Percentiles rank a stretch among this genome's conserved stretches.
These are phyloP conservation scores for Mesembrinibis cayennensis DNA, from an alignment of 2,113 vertebrate species.

Conservation along the genomic window DNA sequence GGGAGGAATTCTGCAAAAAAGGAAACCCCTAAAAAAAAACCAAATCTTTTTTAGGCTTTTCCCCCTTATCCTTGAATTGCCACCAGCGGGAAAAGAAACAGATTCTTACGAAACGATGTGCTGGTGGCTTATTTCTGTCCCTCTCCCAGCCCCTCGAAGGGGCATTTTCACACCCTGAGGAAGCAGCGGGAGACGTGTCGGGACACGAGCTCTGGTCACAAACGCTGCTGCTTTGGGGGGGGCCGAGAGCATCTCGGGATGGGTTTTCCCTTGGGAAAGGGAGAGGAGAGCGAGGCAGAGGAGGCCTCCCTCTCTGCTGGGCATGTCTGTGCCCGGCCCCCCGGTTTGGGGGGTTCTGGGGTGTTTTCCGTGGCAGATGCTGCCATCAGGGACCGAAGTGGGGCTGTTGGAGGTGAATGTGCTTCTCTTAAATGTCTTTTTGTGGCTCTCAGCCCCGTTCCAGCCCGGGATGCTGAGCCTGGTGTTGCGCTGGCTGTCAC, in stretches of 20 bases:
- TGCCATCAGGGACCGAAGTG: rapidly evolving
- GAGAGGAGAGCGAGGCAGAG: background rate
- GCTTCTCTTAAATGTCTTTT: background rate
- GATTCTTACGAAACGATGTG: rapidly evolving
- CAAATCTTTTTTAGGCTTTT: background rate
- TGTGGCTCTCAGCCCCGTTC: background rate
- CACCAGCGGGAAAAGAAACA: background rate
- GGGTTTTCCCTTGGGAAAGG: background rate
- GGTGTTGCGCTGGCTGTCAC: rapidly evolving
- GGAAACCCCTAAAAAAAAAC: background rate
- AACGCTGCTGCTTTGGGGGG: background rate
- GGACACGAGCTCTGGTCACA: background rate
- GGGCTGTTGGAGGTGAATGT: background rate
- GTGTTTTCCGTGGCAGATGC: background rate
- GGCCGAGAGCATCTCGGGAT: rapidly evolving
- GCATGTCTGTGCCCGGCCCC: rapidly evolving
- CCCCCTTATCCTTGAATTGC: background rate
- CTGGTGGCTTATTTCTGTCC: background rate
- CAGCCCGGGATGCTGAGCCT: background rate
- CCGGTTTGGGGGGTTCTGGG: background rate
- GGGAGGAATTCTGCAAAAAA: background rate
- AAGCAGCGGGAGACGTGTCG: rapidly evolving
- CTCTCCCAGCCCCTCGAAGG: background rate
- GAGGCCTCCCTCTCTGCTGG: background rate
- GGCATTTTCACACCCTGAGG: rapidly evolving